phyloP scores from a whole-genome alignment of 2,888 invertebrate species.

The Melolontha melolontha region DNA sequence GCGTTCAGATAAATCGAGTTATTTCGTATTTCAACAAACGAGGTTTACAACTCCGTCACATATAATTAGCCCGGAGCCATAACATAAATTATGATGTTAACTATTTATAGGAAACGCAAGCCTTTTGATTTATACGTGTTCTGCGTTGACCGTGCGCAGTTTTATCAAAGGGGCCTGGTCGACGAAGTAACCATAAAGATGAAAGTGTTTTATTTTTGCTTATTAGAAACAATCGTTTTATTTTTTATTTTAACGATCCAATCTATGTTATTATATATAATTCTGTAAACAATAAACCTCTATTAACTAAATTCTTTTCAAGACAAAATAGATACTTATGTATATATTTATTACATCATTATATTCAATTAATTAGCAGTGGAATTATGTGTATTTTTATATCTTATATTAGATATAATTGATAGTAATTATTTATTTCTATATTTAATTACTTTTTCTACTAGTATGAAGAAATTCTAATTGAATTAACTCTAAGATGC shows the following conservation, averaged over 20 bases:
- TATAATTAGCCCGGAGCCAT: constrained; percentile 64
- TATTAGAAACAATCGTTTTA: constrained; percentile 5
- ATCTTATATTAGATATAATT: too few relatives aligned
- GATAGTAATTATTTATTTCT: too few relatives aligned
- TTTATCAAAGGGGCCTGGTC: constrained; percentile 4
- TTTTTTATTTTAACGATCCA: constrained; percentile 4
- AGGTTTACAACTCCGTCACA: constrained; percentile 61
- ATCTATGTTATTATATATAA: constrained; percentile 6
- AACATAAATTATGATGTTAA: constrained; percentile 65
- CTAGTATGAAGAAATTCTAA: too few relatives aligned
- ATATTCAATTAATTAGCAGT: too few relatives aligned
- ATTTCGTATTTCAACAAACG: constrained; percentile 65
- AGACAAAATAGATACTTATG: too few relatives aligned
- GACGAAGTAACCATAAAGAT: not conserved
- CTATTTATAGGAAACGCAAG: constrained; percentile 63
- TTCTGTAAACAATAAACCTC: not conserved
- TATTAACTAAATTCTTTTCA: too few relatives aligned
- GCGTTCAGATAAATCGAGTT: constrained; percentile 60
- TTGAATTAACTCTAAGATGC: too few relatives aligned
- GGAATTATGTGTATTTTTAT: too few relatives aligned
- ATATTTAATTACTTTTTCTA: too few relatives aligned
- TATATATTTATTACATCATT: too few relatives aligned
- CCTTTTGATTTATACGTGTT: constrained; percentile 57
- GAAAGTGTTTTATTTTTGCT: constrained; percentile 9
- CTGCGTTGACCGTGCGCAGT: constrained; percentile 10